Evolutionary conservation across 2,888 invertebrate genomes (phyloP), one percentile per base, ranked within the genome.

Genomic region (Orthonychiurus folsomi): DNA sequence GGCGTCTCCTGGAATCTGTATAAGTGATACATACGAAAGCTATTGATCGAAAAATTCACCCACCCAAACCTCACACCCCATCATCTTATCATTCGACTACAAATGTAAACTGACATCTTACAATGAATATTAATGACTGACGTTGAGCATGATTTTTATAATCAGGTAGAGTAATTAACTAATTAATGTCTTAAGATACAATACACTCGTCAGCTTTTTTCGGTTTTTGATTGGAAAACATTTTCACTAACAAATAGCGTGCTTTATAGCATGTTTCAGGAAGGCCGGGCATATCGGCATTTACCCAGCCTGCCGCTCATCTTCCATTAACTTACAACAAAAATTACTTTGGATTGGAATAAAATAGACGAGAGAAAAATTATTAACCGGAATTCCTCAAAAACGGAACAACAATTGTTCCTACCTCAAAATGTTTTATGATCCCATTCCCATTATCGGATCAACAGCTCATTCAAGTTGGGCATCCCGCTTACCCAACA

Each of bases 81-180:
- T 37, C 37, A 37, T 37, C 15, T 15, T n/a, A n/a, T n/a, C 9
- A 37, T 37, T 37, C 37, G 37, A 37, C 37, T 37, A 37, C 37
- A 37, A 37, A 37, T 37, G 15, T 15, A 15, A 15, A 37, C 37
- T 37, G 37, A 37, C 37, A 37, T 37, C 15, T 37, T 37, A 37
- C 15, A 37, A 37, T 37, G 37, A 37, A 37, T 37, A n/a, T n/a
- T n/a, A n/a, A n/a, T n/a, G n/a, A n/a, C n/a, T 37, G 37, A 37
- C 37, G 37, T 37, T 37, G 37, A 37, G 37, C 37, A 37, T 37
- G 37, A 37, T 37, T 37, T 37, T 37, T 37, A 37, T 37, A 37
- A 37, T 37, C 37, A 37, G 37, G 37, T 37, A 37, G 37, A 37
- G 37, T 15, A 37, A 37, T 37, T 37, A 37, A 37, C 37, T 37